A percentile compares a stretch with the other conserved stretches of the same genome.
Evolutionary conservation across 2,797 vertebrate species (phyloP).

Genomic region (Schizopygopsis pylzovi): DNA sequence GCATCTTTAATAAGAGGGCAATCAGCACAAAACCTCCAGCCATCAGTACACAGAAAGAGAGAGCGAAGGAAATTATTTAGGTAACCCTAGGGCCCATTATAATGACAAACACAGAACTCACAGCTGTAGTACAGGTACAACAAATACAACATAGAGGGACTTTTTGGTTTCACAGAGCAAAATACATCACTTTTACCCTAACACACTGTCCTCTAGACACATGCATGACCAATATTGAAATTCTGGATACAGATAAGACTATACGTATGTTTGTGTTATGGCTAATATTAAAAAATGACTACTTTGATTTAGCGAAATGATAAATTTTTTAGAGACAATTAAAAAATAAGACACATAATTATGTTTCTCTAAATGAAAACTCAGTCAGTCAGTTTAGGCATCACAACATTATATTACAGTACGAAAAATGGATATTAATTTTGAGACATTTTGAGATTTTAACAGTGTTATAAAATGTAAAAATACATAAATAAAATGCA

Average conservation of each 20-base stretch:
- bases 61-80: neutral
- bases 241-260: neutral
- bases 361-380: neutral
- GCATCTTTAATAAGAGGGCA: slow-evolving; percentile 47
- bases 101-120: neutral
- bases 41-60: slow-evolving; percentile 9
- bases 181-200: neutral
- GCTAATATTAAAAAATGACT: neutral
- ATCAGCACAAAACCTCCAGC: slow-evolving; percentile 23
- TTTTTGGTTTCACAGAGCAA: neutral
- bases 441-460: too few species aligned
- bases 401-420: neutral
- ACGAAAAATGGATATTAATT: neutral
- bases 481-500: neutral
- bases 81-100: neutral
- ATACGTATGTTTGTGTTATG: neutral
- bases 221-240: neutral
- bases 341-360: neutral
- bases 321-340: neutral
- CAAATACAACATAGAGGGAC: neutral
- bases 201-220: neutral
- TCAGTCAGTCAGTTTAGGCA: neutral
- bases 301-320: neutral
- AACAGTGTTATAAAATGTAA: neutral
- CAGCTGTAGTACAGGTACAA: neutral